Evolutionary conservation across 2,113 vertebrate genomes (phyloP), one percentile per base, ranked within the genome.

Genomic region (Malaclemys terrapin): DNA sequence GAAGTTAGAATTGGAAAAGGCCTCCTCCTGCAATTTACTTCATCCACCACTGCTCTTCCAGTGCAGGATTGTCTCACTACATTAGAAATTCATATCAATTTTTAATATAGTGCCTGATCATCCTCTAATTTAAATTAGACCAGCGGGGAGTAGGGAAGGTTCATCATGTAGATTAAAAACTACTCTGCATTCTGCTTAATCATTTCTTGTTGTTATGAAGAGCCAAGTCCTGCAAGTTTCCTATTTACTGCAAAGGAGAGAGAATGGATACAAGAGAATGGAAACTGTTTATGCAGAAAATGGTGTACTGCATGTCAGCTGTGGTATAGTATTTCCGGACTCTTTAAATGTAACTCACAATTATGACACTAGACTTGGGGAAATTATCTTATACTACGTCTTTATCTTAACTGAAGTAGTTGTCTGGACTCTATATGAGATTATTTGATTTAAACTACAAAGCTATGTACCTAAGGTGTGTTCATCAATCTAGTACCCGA

Each of bases 321-420:
- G 25, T 54, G 49, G 86, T 92, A 11, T 52, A 72, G 78, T 93
- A 22, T 11, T 91, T n/a, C 82, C n/a, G 57, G 45, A 85, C 57
- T 62, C 56, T 35, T 38, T 82, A 80, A 47, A 20, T 80, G 12
- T 57, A 92, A 80, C 29, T 93, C 81, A 96, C 89, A 95, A 91
- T 90, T 81, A 38, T 53, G 85, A 96, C 91, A 92, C 12, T 62
- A 69, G 31, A 69, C 35, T 84, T 1, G 7, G 50, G 86, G 72
- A 80, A 96, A 93, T 94, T 85, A 81, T 93, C 91, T 93, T 91
- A 91, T 29, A 45, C 59, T 82, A 10, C 65, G 92, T 88, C 62
- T 94, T 93, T 91, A 47, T 88, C 87, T 80, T 87, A 88, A 62
- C 79, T 95, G 53, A 81, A 4, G 13, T 49, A 79, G 29, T 59